A percentile compares a stretch with the other conserved stretches of the same genome.
phyloP scores from a whole-genome alignment of 2,888 invertebrate genomes.

The Oscheius sp. region DNA sequence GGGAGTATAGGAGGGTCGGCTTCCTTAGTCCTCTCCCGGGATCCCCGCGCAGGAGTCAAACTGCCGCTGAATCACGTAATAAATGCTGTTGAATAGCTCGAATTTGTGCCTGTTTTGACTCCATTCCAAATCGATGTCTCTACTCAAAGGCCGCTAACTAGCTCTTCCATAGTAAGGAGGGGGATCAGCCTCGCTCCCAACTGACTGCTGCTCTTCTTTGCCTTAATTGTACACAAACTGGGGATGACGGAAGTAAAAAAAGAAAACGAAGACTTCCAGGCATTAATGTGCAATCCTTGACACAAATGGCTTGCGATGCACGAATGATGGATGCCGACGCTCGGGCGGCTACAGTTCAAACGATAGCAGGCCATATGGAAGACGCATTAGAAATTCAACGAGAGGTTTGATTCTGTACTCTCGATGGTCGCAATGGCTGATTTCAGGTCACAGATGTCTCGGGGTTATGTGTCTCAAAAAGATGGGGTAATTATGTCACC shows the following conservation, averaged over 20 bases:
- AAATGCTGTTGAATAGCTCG: constrained; percentile 32
- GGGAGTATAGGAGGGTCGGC: neutral
- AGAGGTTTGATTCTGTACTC: constrained; percentile 57
- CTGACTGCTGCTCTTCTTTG: neutral
- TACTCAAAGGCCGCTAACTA: constrained; percentile 34
- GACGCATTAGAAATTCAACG: constrained; percentile 73
- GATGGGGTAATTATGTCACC: constrained; percentile 74
- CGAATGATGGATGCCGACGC: constrained; percentile 74
- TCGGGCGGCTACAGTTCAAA: constrained; percentile 73
- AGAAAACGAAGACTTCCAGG: constrained; percentile 63
- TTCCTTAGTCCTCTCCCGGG: neutral
- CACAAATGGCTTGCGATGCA: constrained; percentile 74
- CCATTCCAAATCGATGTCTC: constrained; percentile 15
- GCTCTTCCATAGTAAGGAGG: constrained; percentile 12
- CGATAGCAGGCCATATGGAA: constrained; percentile 74
- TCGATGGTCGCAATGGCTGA: neutral
- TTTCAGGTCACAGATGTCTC: constrained; percentile 71
- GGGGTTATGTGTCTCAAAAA: constrained; percentile 72
- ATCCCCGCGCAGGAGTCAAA: constrained; percentile 14
- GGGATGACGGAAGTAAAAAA: neutral
- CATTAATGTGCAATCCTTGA: constrained; percentile 75
- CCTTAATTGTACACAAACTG: constrained; percentile 11
- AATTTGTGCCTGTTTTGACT: constrained; percentile 32
- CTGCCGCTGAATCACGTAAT: constrained; percentile 24
- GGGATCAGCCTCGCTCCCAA: too few relatives aligned